These are phyloP conservation scores for Eira barbara DNA, from an alignment of 2,113 vertebrate species.

Conservation along the genomic window DNA sequence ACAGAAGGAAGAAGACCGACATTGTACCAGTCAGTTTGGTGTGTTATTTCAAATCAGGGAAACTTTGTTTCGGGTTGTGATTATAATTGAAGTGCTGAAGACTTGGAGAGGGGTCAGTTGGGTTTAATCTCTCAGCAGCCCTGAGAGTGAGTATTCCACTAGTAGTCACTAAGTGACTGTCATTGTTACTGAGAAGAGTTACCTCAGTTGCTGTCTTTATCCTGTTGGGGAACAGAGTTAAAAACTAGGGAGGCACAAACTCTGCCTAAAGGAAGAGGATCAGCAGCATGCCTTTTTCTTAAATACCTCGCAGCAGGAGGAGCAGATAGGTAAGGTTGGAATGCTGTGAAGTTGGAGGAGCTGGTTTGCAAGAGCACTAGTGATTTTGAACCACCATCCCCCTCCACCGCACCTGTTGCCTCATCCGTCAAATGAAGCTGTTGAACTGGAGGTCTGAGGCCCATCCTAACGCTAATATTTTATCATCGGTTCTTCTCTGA, in stretches of 20 bases:
- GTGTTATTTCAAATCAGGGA: background rate
- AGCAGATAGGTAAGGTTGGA: background rate
- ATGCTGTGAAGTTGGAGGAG: background rate
- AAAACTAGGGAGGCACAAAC: background rate
- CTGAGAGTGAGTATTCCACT: background rate
- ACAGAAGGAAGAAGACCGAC: background rate
- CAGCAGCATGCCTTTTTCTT: background rate
- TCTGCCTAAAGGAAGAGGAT: background rate
- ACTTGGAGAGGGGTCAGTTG: background rate
- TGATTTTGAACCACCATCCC: background rate
- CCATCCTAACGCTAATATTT: background rate
- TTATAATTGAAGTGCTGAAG: slow-evolving; percentile 35
- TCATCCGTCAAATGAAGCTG: background rate
- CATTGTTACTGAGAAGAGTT: background rate
- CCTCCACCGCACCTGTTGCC: background rate
- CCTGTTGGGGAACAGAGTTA: background rate
- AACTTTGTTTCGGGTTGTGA: slow-evolving; percentile 19
- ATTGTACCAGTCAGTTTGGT: background rate
- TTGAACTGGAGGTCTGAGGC: background rate
- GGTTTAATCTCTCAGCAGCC: background rate
- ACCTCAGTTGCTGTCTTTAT: slow-evolving; percentile 18
- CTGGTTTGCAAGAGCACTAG: background rate
- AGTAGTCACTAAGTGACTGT: slow-evolving; percentile 2
- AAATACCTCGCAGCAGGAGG: background rate
- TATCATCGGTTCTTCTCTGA: background rate